These are phyloP conservation scores for Apostichopus leukothele DNA, from an alignment of 53 echinoderm and acorn worm genomes.

Conservation along the genomic window DNA sequence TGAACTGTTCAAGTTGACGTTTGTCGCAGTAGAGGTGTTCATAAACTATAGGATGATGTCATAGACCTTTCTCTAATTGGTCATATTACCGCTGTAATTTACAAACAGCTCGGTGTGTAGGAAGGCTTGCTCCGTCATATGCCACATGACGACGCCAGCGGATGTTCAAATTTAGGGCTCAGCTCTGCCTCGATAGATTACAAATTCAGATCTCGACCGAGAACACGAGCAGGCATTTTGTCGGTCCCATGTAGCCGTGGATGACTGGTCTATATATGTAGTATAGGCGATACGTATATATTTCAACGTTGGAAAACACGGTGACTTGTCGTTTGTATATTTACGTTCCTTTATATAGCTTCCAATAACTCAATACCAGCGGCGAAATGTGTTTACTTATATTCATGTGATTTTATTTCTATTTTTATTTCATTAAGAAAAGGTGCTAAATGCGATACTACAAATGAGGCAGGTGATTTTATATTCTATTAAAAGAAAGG, in stretches of 20 bases:
- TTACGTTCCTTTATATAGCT: not conserved
- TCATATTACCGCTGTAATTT: not conserved
- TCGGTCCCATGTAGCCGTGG: not conserved
- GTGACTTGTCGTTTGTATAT: not conserved
- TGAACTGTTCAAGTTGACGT: not conserved
- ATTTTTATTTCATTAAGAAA: no score
- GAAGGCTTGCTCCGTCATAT: not conserved
- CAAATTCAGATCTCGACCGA: not conserved
- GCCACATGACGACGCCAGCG: not conserved
- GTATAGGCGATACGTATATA: no score
- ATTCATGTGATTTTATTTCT: no score
- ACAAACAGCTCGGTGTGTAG: not conserved
- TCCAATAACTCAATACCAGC: not conserved
- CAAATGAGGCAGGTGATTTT: no score
- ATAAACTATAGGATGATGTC: not conserved
- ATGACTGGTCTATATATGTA: not conserved
- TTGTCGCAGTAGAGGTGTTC: not conserved
- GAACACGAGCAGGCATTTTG: not conserved
- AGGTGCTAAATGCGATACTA: no score
- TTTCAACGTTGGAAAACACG: no score
- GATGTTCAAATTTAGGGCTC: not conserved
- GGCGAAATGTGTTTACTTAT: no score
- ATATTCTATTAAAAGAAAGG: no score
- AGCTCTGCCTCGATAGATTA: not conserved
- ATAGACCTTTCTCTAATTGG: not conserved